These are phyloP conservation scores for Batillaria attramentaria DNA, from an alignment of 1,140 invertebrate species.

Conservation along the genomic window DNA sequence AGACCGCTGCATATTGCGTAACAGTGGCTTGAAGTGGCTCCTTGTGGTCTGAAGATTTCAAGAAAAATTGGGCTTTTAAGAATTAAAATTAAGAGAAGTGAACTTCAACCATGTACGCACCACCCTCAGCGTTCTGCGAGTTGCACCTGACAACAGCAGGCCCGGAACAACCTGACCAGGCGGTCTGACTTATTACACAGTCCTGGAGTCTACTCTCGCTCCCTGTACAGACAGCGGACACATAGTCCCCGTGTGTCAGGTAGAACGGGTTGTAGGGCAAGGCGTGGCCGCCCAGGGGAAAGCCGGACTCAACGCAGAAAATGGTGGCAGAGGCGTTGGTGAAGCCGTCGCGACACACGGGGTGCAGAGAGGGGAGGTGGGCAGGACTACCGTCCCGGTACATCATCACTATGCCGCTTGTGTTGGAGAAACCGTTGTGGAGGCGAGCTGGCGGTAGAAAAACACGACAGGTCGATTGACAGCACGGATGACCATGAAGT, in stretches of 20 bases:
- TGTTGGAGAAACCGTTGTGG: conserved; percentile 10
- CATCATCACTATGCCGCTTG: conserved; percentile 9
- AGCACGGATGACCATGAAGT: too few species aligned
- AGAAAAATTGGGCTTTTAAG: too few species aligned
- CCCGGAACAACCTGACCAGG: neutral
- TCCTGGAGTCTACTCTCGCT: neutral
- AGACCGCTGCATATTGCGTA: too few species aligned
- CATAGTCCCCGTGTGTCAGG: too few species aligned
- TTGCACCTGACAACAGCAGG: conserved; percentile 11
- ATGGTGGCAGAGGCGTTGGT: neutral
- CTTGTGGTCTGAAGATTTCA: too few species aligned
- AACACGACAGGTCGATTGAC: too few species aligned
- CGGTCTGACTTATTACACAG: neutral
- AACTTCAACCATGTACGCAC: too few species aligned
- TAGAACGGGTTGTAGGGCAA: neutral
- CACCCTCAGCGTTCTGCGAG: too few species aligned
- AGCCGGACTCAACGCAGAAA: neutral
- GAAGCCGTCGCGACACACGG: conserved; percentile 3
- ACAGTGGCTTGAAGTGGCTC: too few species aligned
- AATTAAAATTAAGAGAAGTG: too few species aligned
- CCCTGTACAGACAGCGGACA: neutral
- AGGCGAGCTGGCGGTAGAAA: conserved; percentile 2
- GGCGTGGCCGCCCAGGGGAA: neutral
- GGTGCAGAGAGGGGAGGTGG: neutral
- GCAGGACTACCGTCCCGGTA: neutral